Evolutionary conservation across 2,797 vertebrate species (phyloP).

Genomic region (Crax fasciolata): DNA sequence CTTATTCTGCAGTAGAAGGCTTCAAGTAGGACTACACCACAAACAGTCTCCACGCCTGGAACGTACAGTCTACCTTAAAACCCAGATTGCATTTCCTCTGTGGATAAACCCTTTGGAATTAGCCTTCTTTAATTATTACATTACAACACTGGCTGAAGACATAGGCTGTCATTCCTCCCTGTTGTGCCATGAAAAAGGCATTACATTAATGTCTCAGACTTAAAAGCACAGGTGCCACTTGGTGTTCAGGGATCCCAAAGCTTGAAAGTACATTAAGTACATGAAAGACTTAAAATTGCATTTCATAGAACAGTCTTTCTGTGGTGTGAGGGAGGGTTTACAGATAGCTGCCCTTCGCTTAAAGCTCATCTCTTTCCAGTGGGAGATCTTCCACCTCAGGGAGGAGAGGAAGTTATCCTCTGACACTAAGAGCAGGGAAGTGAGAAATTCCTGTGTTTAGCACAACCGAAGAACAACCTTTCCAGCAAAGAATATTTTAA

Average conservation of each 20-base stretch:
- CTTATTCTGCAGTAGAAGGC: not conserved
- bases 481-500: not conserved
- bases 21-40: not conserved
- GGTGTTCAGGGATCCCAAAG: not conserved
- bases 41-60: not conserved
- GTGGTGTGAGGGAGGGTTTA: not conserved
- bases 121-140: slow-evolving; percentile 28
- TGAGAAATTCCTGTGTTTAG: not conserved
- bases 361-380: not conserved
- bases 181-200: not conserved
- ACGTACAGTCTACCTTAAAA: not conserved
- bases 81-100: not conserved
- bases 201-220: not conserved
- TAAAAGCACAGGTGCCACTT: not conserved
- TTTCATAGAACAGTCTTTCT: not conserved
- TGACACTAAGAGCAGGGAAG: not conserved
- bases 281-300: no score
- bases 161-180: not conserved
- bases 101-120: slow-evolving; percentile 37
- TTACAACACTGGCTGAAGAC: slow-evolving; percentile 4
- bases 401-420: not conserved
- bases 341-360: not conserved
- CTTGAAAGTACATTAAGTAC: not conserved
- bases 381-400: not conserved
- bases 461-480: not conserved